A percentile compares a stretch with the other conserved stretches of the same genome.
Conservation (phyloP, 2,888 invertebrate genomes). For the Lordiphosa andalusiaca region DNA sequence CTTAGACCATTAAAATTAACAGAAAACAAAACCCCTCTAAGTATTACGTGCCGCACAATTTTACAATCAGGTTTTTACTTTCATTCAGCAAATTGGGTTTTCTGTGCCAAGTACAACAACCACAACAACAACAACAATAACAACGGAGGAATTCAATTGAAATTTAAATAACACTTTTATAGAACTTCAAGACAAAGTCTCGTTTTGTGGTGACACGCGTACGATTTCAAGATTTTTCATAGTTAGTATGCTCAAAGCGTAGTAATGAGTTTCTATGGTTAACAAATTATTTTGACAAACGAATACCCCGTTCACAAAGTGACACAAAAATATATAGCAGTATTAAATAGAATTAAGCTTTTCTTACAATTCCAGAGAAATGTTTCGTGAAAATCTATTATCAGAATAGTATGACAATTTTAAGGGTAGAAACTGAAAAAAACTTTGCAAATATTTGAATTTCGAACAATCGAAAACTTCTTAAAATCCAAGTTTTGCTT, state of each 20-base stretch:
- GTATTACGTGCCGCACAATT: conserved; percentile 24
- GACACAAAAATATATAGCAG: no score
- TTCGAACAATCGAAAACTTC: no score
- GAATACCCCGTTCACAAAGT: no score
- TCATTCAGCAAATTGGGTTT: conserved; percentile 45
- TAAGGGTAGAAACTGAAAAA: no score
- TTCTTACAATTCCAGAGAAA: no score
- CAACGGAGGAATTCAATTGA: conserved; percentile 1
- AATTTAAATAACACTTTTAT: not conserved
- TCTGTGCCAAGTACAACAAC: conserved; percentile 30
- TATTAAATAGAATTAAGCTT: no score
- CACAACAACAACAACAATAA: not conserved
- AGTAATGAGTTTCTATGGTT: no score
- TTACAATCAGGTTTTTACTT: conserved; percentile 39
- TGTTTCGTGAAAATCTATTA: no score
- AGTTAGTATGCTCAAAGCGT: conserved; percentile 44
- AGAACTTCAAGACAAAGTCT: not conserved
- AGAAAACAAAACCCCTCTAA: conserved; percentile 12
- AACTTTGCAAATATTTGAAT: no score
- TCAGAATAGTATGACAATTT: no score
- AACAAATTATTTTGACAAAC: no score
- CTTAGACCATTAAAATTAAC: not conserved
- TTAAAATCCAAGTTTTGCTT: no score
- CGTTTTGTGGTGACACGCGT: not conserved
- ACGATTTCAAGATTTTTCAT: not conserved